phyloP scores from a whole-genome alignment of 92 coral and sea anemone genomes.

The Zoanthus sociatus region DNA sequence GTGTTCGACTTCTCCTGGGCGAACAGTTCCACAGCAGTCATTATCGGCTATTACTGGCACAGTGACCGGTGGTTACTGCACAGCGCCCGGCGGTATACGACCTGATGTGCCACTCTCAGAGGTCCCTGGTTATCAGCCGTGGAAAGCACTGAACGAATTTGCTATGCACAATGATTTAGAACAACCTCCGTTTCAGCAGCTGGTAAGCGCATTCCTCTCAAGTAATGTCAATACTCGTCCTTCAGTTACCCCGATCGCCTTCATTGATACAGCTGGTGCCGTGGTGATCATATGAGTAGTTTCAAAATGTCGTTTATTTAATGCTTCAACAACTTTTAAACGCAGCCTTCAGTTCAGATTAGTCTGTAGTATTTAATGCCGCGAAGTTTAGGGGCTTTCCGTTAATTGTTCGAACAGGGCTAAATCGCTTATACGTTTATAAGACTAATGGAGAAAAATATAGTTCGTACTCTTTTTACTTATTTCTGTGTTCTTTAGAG shows the following conservation, averaged over 20 bases:
- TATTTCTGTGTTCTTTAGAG: not conserved
- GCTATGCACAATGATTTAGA: slow-evolving; percentile 98
- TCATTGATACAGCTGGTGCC: not conserved
- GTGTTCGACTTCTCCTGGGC: slow-evolving; percentile 58
- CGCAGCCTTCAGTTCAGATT: not conserved
- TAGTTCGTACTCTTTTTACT: not conserved
- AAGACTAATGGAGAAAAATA: not conserved
- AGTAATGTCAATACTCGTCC: not conserved
- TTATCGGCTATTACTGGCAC: slow-evolving; percentile 86
- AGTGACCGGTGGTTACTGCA: slow-evolving; percentile 70
- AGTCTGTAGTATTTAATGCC: not conserved
- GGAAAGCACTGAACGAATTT: slow-evolving; percentile 98
- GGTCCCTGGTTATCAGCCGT: slow-evolving; percentile 94
- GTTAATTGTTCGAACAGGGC: not conserved
- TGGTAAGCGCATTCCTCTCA: slow-evolving; percentile 78
- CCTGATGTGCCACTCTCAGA: slow-evolving; percentile 84
- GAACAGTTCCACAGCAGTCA: slow-evolving; percentile 71
- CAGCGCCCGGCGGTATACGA: slow-evolving; percentile 76
- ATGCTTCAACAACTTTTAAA: not conserved
- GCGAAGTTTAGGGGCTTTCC: not conserved
- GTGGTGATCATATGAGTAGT: not conserved
- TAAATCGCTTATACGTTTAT: not conserved
- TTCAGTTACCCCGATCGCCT: not conserved
- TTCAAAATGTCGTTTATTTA: not conserved
- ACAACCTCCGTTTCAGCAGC: slow-evolving; percentile 95